These are phyloP conservation scores for Trachymyrmex septentrionalis DNA, from an alignment of 1,140 invertebrate species.

Conservation along the genomic window DNA sequence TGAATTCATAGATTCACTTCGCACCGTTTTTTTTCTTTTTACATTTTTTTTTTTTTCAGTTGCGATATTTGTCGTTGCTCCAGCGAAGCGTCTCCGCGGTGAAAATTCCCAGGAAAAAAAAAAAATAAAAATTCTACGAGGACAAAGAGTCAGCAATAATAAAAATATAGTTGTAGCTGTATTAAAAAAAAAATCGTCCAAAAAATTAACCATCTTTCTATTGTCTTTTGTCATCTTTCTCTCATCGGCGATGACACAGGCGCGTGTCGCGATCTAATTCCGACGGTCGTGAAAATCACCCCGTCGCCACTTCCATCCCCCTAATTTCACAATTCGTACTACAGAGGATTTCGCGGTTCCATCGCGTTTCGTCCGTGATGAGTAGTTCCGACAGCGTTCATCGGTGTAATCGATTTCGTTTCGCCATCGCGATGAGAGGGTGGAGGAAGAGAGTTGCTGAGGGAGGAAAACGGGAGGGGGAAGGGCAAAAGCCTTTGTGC, in stretches of 20 bases:
- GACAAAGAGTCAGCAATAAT: conserved; percentile 23
- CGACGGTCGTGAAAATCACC: not conserved
- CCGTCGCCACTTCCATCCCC: conserved; percentile 4
- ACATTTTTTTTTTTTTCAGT: conserved; percentile 15
- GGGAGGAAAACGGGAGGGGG: not conserved
- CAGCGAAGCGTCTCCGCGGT: not conserved
- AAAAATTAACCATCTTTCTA: not conserved
- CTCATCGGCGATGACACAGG: not conserved
- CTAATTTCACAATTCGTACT: conserved; percentile 51
- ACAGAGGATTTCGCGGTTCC: conserved; percentile 37
- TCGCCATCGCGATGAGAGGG: conserved; percentile 1
- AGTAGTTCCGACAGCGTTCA: conserved; percentile 57
- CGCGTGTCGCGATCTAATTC: conserved; percentile 41
- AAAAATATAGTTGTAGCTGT: conserved; percentile 10
- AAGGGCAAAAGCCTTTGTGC: conserved; percentile 30
- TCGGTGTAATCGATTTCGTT: conserved; percentile 61
- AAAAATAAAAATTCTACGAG: conserved; percentile 15
- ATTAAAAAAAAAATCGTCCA: not conserved
- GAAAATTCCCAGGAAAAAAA: conserved; percentile 26
- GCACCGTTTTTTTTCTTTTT: conserved; percentile 33
- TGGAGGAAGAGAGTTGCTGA: not conserved
- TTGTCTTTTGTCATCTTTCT: not conserved
- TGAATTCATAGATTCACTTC: conserved; percentile 60
- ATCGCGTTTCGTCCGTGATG: conserved; percentile 44
- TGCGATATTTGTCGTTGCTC: conserved; percentile 55